Evolutionary conservation across 2,888 invertebrate genomes (phyloP).

Genomic region (Patella depressa): DNA sequence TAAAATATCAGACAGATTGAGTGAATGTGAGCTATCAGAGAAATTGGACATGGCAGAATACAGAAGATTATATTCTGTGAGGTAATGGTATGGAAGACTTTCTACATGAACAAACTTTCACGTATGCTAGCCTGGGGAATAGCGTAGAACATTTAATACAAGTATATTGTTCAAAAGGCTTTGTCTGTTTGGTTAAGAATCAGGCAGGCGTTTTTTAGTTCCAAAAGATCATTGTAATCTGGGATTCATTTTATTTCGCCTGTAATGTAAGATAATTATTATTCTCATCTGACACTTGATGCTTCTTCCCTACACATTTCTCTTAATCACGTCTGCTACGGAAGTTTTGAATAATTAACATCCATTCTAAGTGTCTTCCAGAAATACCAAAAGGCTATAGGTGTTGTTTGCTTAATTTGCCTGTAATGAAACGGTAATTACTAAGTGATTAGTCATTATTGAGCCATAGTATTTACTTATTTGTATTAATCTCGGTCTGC

Average conservation of each 20-base stretch:
- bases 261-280: conserved; percentile 5
- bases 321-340: conserved; percentile 6
- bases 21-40: no score
- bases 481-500: not conserved
- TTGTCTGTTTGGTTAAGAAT: no score
- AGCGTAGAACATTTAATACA: no score
- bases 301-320: not conserved
- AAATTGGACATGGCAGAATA: not conserved
- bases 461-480: conserved; percentile 3
- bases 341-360: conserved; percentile 12
- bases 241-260: not conserved
- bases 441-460: conserved; percentile 7
- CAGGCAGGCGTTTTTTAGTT: no score
- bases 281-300: conserved; percentile 3
- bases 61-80: not conserved
- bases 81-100: not conserved
- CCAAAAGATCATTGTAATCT: not conserved
- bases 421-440: conserved; percentile 1
- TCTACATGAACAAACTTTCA: no score
- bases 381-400: conserved; percentile 9
- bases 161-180: no score
- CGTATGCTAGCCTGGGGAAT: no score
- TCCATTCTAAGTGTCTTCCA: not conserved
- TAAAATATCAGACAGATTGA: no score
- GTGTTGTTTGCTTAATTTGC: conserved; percentile 7